Conservation (phyloP, 2,113 vertebrate genomes). For the Myxocyprinus asiaticus region DNA sequence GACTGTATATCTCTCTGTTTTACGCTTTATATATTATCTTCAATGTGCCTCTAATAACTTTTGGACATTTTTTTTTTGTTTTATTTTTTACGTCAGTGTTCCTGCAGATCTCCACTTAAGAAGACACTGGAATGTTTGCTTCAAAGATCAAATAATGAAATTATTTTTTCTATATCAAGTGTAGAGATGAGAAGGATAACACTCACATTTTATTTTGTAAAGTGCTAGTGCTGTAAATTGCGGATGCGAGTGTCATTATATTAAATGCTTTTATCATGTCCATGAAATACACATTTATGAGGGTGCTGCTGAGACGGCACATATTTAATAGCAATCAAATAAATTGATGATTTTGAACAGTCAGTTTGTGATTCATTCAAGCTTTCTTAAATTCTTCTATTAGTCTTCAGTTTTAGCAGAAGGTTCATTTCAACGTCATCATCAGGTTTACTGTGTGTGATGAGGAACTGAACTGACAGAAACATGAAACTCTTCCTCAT, state of each 20-base stretch:
- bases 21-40: slow-evolving; percentile 9
- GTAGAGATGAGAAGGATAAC: slow-evolving; percentile 52
- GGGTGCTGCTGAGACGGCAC: slow-evolving; percentile 1
- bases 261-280: background rate
- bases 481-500: no score
- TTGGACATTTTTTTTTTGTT: no score
- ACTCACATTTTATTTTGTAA: slow-evolving; percentile 26
- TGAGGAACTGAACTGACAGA: no score
- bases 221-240: slow-evolving; percentile 9
- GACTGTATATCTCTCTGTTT: background rate
- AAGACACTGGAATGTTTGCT: slow-evolving; percentile 57
- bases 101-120: slow-evolving; percentile 45
- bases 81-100: background rate
- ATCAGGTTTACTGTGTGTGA: no score
- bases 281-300: slow-evolving; percentile 3
- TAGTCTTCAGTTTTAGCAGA: background rate
- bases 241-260: slow-evolving; percentile 3
- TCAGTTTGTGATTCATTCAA: no score
- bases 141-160: slow-evolving; percentile 53
- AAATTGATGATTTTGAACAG: background rate
- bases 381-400: background rate
- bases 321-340: slow-evolving; percentile 39
- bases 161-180: slow-evolving; percentile 69
- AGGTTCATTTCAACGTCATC: no score
- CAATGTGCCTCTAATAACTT: slow-evolving; percentile 62